A percentile compares a stretch with the other conserved stretches of the same genome.
These are phyloP conservation scores for Phocides pigmalion DNA, from an alignment of 1,140 invertebrate species.

Conservation along the genomic window DNA sequence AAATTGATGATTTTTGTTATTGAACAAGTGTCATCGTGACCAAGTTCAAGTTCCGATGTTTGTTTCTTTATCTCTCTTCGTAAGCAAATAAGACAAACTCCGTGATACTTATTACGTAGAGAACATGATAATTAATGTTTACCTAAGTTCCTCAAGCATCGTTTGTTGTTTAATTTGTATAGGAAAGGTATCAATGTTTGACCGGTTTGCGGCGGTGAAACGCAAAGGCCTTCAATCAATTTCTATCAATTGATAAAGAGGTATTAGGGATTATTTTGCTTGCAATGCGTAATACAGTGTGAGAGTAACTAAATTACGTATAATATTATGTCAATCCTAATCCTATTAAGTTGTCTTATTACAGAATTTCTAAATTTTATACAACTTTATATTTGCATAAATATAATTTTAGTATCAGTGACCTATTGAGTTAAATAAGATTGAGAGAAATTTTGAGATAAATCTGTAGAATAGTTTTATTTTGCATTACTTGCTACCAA, in stretches of 20 bases:
- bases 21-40: conserved; percentile 4
- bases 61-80: conserved; percentile 21
- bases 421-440: too few species aligned
- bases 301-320: background rate
- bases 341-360: too few species aligned
- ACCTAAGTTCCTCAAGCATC: background rate
- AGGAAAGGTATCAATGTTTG: background rate
- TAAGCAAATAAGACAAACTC: background rate
- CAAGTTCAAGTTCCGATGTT: conserved; percentile 34
- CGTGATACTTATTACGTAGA: background rate
- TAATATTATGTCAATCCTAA: too few species aligned
- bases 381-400: too few species aligned
- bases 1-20: conserved; percentile 3
- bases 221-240: background rate
- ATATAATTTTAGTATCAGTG: too few species aligned
- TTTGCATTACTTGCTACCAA: too few species aligned
- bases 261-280: background rate
- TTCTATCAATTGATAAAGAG: background rate
- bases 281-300: background rate
- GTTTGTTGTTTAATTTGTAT: background rate
- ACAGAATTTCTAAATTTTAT: too few species aligned
- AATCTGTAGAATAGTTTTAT: too few species aligned
- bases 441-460: too few species aligned
- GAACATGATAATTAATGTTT: background rate
- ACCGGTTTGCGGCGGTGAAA: conserved; percentile 6